Conservation (phyloP, 2,113 vertebrate species). For the Coreoperca whiteheadi region DNA sequence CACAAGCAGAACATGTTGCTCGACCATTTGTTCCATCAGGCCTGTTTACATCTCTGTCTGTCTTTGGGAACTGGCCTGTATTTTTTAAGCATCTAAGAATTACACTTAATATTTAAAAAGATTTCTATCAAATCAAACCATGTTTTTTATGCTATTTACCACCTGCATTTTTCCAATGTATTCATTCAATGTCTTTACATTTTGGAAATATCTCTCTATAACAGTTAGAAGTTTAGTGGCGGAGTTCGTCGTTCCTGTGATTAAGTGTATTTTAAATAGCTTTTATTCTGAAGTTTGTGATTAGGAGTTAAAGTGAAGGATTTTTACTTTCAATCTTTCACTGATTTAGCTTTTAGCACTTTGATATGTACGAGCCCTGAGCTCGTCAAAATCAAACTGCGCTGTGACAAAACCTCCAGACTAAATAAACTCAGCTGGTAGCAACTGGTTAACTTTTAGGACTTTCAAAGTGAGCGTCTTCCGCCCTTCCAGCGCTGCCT, state of each 20-base stretch:
- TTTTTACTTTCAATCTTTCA: neutral
- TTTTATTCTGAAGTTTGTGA: neutral
- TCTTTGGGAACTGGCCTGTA: neutral
- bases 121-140: no score
- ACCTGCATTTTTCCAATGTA: no score
- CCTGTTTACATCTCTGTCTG: neutral
- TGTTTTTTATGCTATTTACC: neutral
- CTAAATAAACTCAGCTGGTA: neutral
- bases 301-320: neutral
- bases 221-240: neutral
- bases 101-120: no score
- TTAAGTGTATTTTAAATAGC: neutral
- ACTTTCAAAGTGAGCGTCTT: constrained; percentile 3
- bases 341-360: no score
- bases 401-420: neutral
- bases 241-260: no score
- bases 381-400: neutral
- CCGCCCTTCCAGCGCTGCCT: neutral
- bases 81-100: neutral
- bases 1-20: neutral
- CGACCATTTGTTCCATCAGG: neutral
- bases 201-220: neutral
- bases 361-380: neutral
- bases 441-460: neutral
- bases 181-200: neutral